Percentiles rank a stretch among this genome's conserved stretches.
Conservation (phyloP, 2,113 vertebrate genomes). For the Nerophis ophidion region DNA sequence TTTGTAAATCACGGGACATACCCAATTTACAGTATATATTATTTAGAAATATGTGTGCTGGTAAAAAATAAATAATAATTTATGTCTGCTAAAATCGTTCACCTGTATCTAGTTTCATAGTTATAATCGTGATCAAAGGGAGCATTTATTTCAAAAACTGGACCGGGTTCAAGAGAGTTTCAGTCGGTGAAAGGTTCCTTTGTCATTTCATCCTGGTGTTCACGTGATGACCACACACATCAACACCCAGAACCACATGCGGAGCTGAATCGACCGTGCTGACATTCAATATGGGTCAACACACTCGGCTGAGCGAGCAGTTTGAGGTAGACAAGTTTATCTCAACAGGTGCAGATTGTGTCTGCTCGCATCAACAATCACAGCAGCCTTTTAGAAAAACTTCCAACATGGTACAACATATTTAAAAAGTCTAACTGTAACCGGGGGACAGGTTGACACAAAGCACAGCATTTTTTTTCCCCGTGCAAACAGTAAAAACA, state of each 20-base stretch:
- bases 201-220: constrained; percentile 32
- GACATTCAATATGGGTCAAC: constrained; percentile 50
- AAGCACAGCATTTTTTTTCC: too few species aligned
- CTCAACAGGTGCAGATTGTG: constrained; percentile 21
- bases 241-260: constrained; percentile 31
- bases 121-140: neutral
- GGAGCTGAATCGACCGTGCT: constrained; percentile 13
- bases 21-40: too few species aligned
- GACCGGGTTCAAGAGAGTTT: constrained; percentile 36
- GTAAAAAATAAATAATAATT: too few species aligned
- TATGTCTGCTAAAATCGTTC: too few species aligned
- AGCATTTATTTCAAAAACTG: constrained; percentile 11
- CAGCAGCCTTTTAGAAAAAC: neutral
- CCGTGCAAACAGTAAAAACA: too few species aligned
- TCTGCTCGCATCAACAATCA: neutral
- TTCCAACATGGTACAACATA: too few species aligned
- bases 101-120: too few species aligned
- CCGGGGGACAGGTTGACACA: neutral
- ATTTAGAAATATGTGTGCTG: too few species aligned
- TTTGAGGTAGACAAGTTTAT: constrained; percentile 14
- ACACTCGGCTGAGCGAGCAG: constrained; percentile 26
- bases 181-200: constrained; percentile 55
- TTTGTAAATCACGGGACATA: too few species aligned
- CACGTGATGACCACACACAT: constrained; percentile 29
- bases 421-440: neutral